Evolutionary conservation across 2,888 invertebrate genomes (phyloP).

Genomic region (Chloromyia formosa): DNA sequence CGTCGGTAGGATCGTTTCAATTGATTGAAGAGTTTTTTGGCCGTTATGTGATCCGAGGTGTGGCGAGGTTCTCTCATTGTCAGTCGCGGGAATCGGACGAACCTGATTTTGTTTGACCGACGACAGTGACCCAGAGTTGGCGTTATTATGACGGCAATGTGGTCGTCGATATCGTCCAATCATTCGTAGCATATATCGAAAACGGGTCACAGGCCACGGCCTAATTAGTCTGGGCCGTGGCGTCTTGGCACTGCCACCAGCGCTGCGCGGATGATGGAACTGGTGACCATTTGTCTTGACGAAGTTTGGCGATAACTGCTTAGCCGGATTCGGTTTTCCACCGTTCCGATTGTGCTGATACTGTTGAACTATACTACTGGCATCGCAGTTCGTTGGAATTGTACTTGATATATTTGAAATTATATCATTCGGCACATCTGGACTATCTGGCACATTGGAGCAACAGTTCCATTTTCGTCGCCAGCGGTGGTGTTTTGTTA

Average conservation of each 20-base stretch:
- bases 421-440: conserved; percentile 67
- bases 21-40: conserved; percentile 48
- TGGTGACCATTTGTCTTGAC: conserved; percentile 50
- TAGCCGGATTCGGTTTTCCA: conserved; percentile 52
- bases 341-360: conserved; percentile 43
- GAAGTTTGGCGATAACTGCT: conserved; percentile 55
- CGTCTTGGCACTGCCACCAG: conserved; percentile 39
- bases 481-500: conserved; percentile 64
- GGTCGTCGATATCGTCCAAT: conserved; percentile 61
- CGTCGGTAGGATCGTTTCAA: conserved; percentile 60
- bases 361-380: conserved; percentile 44
- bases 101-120: conserved; percentile 63
- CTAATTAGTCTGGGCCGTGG: conserved; percentile 52
- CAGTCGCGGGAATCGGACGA: conserved; percentile 58
- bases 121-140: conserved; percentile 46
- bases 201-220: conserved; percentile 58
- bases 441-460: conserved; percentile 69
- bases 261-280: conserved; percentile 7
- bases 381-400: conserved; percentile 47
- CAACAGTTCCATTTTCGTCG: conserved; percentile 70
- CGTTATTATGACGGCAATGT: conserved; percentile 56
- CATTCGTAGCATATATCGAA: conserved; percentile 62
- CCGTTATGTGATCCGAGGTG: neutral
- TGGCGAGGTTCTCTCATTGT: conserved; percentile 23
- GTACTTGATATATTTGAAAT: conserved; percentile 58